These are phyloP conservation scores for Zeus faber DNA, from an alignment of 2,113 vertebrate species.

Conservation along the genomic window DNA sequence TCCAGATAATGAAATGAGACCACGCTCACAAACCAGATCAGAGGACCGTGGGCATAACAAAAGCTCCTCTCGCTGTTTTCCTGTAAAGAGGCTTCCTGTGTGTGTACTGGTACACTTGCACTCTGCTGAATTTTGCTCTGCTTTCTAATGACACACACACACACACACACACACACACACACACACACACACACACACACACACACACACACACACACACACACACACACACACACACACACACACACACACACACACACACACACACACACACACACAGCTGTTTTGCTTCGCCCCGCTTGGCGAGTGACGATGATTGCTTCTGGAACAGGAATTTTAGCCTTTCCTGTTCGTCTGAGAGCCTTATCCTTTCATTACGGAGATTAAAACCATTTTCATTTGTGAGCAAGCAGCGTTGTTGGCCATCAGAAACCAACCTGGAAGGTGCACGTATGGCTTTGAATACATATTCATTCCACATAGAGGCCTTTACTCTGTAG, in stretches of 20 bases:
- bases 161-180: neutral
- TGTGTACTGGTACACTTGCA: too few relatives aligned
- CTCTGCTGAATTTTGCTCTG: too few relatives aligned
- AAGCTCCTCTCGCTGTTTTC: too few relatives aligned
- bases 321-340: conserved; percentile 42
- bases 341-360: conserved; percentile 44
- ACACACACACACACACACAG: too few relatives aligned
- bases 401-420: conserved; percentile 20
- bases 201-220: neutral
- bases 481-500: too few relatives aligned
- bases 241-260: too few relatives aligned
- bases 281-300: conserved; percentile 43
- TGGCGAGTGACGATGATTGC: conserved; percentile 54
- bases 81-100: too few relatives aligned
- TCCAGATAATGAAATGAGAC: too few relatives aligned
- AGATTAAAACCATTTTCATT: conserved; percentile 49
- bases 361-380: conserved; percentile 47
- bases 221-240: neutral
- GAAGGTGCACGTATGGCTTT: too few relatives aligned
- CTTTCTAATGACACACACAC: neutral
- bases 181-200: neutral
- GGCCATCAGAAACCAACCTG: conserved; percentile 11
- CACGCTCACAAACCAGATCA: neutral
- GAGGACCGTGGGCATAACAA: neutral
- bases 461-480: too few relatives aligned